Conservation (phyloP, 2,113 vertebrate genomes). For the Phrynosoma platyrhinos region DNA sequence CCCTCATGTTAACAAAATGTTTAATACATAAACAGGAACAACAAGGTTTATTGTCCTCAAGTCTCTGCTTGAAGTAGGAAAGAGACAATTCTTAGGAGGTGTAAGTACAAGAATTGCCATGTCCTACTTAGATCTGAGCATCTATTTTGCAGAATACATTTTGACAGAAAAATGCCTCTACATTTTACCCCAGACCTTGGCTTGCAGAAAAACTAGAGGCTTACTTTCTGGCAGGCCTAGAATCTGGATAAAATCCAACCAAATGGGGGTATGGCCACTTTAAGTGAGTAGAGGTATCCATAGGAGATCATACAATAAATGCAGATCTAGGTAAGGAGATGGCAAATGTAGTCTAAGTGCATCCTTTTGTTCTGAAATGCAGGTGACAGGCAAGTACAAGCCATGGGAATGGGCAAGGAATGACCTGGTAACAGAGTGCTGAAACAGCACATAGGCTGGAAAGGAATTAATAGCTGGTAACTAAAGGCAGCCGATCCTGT, state of each 20-base stretch:
- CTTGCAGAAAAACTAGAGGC: no score
- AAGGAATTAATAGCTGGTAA: no score
- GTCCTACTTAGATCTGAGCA: no score
- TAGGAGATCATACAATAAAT: background rate
- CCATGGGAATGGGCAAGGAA: background rate
- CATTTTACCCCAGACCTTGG: no score
- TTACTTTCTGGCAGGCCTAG: no score
- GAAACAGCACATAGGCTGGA: background rate
- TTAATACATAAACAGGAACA: background rate
- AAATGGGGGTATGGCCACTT: no score
- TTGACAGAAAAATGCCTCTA: no score
- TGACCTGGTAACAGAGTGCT: background rate
- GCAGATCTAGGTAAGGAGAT: background rate
- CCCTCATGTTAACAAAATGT: background rate
- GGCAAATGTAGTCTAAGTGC: background rate
- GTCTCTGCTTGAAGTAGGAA: background rate
- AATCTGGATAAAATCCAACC: no score
- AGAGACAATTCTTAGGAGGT: background rate
- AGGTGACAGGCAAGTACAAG: background rate
- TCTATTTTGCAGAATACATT: no score
- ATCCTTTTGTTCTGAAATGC: background rate
- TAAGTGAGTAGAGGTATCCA: background rate
- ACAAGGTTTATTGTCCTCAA: background rate
- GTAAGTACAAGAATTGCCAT: no score
- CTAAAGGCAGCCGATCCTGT: no score